Evolutionary conservation across 2,888 invertebrate genomes (phyloP), one percentile per base, ranked within the genome.

Genomic region (Petrolisthes cinctipes): DNA sequence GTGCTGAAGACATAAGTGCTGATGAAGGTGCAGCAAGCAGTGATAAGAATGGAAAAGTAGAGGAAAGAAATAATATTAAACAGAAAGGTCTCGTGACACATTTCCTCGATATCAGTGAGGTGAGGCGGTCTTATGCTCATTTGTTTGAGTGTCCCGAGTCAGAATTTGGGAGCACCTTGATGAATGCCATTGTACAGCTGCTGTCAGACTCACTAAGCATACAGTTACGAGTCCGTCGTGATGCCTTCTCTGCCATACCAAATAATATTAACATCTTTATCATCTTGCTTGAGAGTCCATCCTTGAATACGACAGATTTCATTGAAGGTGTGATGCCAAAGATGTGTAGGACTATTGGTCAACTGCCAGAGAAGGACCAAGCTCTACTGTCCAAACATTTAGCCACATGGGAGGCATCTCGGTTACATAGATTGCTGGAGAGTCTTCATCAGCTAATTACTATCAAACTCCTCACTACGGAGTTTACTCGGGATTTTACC

Each of bases 1-100:
- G 96, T 92, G 91, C 91, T 81, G 92, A 92, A 89, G 83, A 88
- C 94, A 95, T 89, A 92, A 92, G 92, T 89, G 92, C 91, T 86
- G 91, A 91, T 81, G 91, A 91, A 66, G 90, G 91, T 76, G 91
- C 56, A 79, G 20, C 83, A n/a, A 68, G 81, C 51, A 76, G 71
- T 78, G 57, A 51, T 57, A 76, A 80, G 23, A 85, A 56, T 78
- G 51, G 56, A 20, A 54, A 54, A 53, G 71, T 17, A n/a, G 51
- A 81, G 54, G 37, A 37, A 37, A 37, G 37, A 37, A 61, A 61
- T 81, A 71, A 7, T 71, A 53, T 4, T 23, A 79, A 23, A 23
- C 85, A 86, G 20, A 76, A 53, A n/a, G 80, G 86, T 66, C 37
- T 37, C 37, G 37, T 37, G 37, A 0, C 2, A 37, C 9, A 61